Evolutionary conservation across 2,888 invertebrate species (phyloP), one percentile per base, ranked within the genome.

Genomic region (Drosophila neonasuta): DNA sequence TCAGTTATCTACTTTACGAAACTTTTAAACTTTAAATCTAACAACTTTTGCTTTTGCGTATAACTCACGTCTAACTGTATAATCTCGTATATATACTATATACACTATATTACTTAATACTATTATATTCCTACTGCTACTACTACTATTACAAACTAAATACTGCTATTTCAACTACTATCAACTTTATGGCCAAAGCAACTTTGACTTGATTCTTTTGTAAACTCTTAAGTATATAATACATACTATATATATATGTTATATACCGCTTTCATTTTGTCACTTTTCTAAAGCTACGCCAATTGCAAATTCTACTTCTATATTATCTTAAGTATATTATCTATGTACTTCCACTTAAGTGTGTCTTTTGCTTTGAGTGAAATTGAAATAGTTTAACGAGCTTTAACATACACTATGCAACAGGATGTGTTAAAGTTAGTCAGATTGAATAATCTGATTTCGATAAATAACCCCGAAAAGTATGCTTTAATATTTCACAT

Each of bases 11-110:
- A 24, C 13, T 63, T 61, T 77, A 56, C 6, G 6, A 42, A 51
- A 48, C 55, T 44, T 39, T 24, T 24, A 24, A 54, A 36, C 42
- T 63, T 57, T 55, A 51, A 48, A 51, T 58, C 20, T 46, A 10
- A 56, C 49, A 39, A 52, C 41, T 54, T 67, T 62, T 62, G 72
- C 77, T 74, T 44, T 71, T 71, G 71, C 55, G 34, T 62, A 48
- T 56, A 72, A 62, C 51, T 63, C 56, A 77, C 71, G 20, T 24
- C 24, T 71, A 56, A 50, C 41, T 51, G 34, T 60, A 60, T 46
- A 51, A 20, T 30, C 45, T 44, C 41, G 9, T 61, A 58, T 45
- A 54, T 67, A 61, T 39, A 30, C 46, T 36, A 36, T 36, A 36
- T 36, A 36, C 15, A 13, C 9, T 49, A 50, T 36, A 34, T 50